Base-by-base conservation (phyloP, 2,888 invertebrate species). In the Tinea trinotella region DNA sequence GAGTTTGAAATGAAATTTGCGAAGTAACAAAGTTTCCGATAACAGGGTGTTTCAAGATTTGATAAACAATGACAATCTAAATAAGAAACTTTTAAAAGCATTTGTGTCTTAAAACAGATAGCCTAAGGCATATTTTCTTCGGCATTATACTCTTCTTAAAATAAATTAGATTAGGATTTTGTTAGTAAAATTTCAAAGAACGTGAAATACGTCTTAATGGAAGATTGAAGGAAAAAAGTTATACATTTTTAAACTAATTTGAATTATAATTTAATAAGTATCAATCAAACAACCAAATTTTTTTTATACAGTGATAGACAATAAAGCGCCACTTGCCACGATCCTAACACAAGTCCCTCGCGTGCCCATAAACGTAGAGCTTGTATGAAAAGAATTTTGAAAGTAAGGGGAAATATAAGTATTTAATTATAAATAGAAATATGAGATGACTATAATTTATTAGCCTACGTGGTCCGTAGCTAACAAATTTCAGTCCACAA, bases 61-160 rank as follows among this genome's bases (percentile, higher is more conserved):
- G 12, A 40, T 40, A 40, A 40, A 40, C 5, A 40, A 40, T 15
- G 40, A 40, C 40, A 40, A 40, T 40, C 13, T 13, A 40, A 40
- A 40, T 40, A n/a, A 40, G 40, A 13, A 40, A 40, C 40, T 40
- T 40, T 40, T 40, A 40, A 40, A 40, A 40, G 40, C 40, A 40
- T 40, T 40, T 7, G 40, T 12, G 40, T 13, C n/a, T 15, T 40
- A 13, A 40, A 12, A 12, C 40, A 4, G 40, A 40, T 40, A 13
- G 40, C 40, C 40, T 15, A 13, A 4, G 40, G 40, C 40, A 15
- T 15, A 13, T 40, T 40, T 40, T 15, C 40, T 15, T 40, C 40
- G 40, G 7, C 15, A 40, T 12, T 40, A 4, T 7, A 6, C 13
- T 15, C 13, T 2, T 15, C 13, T 6, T 3, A 15, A 15, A 12